Evolutionary conservation across 2,113 vertebrate genomes (phyloP).

Genomic region (Daphoenositta chrysoptera): DNA sequence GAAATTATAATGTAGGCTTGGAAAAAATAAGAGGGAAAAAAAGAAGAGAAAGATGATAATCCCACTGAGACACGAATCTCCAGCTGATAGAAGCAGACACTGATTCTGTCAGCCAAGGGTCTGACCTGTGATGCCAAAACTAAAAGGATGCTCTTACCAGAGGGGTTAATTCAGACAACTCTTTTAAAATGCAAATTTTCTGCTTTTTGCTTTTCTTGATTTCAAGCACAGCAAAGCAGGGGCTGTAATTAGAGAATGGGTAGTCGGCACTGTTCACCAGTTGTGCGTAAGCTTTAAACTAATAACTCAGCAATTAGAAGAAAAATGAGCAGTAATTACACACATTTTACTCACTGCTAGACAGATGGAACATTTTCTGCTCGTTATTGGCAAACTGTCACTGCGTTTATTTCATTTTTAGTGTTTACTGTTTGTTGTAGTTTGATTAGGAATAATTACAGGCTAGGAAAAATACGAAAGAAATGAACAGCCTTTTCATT

Average conservation of each 20-base stretch:
- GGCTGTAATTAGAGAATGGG: slow-evolving; percentile 68
- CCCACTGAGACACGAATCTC: neutral
- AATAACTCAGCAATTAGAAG: slow-evolving; percentile 83
- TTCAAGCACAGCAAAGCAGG: slow-evolving; percentile 47
- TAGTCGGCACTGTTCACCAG: slow-evolving; percentile 68
- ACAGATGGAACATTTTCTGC: slow-evolving; percentile 78
- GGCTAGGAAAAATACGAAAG: slow-evolving; percentile 71
- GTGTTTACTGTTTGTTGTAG: slow-evolving; percentile 79
- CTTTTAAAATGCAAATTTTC: slow-evolving; percentile 34
- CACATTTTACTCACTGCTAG: slow-evolving; percentile 76
- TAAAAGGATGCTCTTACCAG: neutral
- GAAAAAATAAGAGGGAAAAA: neutral
- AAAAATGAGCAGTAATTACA: slow-evolving; percentile 84
- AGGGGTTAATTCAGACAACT: slow-evolving; percentile 42
- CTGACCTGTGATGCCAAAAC: neutral
- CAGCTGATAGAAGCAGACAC: neutral
- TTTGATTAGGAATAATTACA: slow-evolving; percentile 80
- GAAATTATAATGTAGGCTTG: neutral
- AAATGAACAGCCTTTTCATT: slow-evolving; percentile 57
- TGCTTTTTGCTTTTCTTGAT: slow-evolving; percentile 32
- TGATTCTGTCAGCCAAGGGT: neutral
- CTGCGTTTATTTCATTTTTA: slow-evolving; percentile 76
- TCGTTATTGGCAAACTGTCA: slow-evolving; percentile 79
- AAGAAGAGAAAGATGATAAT: neutral
- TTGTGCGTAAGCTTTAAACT: slow-evolving; percentile 75